phyloP scores from a whole-genome alignment of 1,140 invertebrate genomes.

The Nixonia krombeini region DNA sequence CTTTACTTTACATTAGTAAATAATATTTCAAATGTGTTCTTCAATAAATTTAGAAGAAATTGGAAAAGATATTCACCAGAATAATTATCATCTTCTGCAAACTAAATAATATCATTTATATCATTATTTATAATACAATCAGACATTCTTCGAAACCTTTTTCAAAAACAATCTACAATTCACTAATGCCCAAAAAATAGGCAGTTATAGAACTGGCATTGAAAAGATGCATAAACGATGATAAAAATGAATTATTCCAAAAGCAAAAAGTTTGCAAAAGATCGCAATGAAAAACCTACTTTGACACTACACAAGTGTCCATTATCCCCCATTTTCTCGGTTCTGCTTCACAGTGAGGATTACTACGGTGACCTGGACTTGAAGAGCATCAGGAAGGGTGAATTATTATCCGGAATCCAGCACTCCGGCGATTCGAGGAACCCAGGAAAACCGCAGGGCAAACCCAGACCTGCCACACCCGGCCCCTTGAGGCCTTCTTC shows the following conservation, averaged over 20 bases:
- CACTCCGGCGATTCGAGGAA: slow-evolving; percentile 74
- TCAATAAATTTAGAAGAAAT: slow-evolving; percentile 12
- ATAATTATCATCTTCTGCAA: slow-evolving; percentile 23
- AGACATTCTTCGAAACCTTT: no score
- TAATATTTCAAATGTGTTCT: not conserved
- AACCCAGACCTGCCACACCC: slow-evolving; percentile 68
- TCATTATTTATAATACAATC: no score
- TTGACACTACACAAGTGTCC: slow-evolving; percentile 21
- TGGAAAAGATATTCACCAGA: no score
- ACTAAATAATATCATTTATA: no score
- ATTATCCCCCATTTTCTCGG: slow-evolving; percentile 46
- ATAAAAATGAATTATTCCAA: no score
- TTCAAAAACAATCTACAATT: no score
- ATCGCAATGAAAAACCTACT: no score
- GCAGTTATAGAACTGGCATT: no score
- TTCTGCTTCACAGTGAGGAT: slow-evolving; percentile 86
- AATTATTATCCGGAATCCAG: slow-evolving; percentile 84
- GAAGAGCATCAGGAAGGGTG: slow-evolving; percentile 93
- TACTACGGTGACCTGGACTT: slow-evolving; percentile 95
- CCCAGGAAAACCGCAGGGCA: slow-evolving; percentile 64
- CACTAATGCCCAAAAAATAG: no score
- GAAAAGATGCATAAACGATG: no score
- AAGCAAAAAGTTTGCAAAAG: slow-evolving; percentile 36
- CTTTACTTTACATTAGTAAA: not conserved
- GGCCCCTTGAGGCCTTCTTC: slow-evolving; percentile 46